Percentiles rank a stretch among this genome's conserved stretches.
phyloP scores from a whole-genome alignment of 2,113 vertebrate species.

The Phrynosoma blainvillii region DNA sequence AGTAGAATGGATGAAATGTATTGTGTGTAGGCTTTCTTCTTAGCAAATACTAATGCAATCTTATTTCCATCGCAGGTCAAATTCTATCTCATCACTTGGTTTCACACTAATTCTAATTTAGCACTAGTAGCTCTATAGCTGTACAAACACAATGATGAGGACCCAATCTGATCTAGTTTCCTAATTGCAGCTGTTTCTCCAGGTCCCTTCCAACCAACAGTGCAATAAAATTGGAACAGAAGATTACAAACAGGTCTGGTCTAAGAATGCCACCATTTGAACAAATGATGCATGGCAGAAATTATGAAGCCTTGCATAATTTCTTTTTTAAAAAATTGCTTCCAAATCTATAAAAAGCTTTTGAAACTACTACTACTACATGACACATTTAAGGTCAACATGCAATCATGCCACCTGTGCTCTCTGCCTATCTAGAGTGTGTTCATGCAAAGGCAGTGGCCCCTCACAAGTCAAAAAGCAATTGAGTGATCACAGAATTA shows the following conservation, averaged over 20 bases:
- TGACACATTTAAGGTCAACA: neutral
- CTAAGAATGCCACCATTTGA: no score
- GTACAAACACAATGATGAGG: neutral
- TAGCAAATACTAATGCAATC: neutral
- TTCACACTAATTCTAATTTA: neutral
- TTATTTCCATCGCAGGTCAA: neutral
- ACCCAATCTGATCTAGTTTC: neutral
- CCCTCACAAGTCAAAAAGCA: neutral
- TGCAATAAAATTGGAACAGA: neutral
- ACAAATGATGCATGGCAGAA: no score
- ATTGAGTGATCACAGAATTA: neutral
- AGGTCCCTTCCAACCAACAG: neutral
- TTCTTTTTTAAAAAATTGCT: no score
- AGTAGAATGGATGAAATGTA: neutral
- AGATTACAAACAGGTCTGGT: no score
- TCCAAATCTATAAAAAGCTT: no score
- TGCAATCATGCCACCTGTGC: neutral
- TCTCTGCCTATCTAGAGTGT: neutral
- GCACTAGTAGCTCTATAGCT: neutral
- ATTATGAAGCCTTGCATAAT: no score
- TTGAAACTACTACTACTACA: neutral
- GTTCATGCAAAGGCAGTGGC: no score
- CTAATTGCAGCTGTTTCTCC: neutral
- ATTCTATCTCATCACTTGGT: neutral
- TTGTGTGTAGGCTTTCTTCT: neutral